Conservation (phyloP, 2,888 invertebrate genomes). For the Tridacna crocea region DNA sequence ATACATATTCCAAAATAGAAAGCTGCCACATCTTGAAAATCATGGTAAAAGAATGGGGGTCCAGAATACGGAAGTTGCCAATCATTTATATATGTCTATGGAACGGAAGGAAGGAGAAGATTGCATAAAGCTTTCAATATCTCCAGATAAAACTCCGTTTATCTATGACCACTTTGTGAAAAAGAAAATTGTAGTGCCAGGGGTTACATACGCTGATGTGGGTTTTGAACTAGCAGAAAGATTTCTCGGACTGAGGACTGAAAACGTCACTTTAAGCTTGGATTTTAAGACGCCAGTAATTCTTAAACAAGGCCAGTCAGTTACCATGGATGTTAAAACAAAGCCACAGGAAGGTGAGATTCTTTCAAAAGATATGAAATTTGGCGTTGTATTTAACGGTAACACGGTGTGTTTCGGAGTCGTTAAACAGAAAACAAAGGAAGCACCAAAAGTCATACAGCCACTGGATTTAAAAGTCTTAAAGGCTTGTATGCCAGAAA, state of each 20-base stretch:
- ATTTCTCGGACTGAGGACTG: background rate
- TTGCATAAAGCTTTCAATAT: conserved; percentile 13
- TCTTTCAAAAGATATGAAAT: background rate
- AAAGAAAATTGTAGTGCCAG: conserved; percentile 56
- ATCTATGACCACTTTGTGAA: conserved; percentile 62
- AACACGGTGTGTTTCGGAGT: background rate
- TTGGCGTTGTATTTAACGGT: background rate
- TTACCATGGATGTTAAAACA: background rate
- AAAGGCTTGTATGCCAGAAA: background rate
- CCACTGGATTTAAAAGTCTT: background rate
- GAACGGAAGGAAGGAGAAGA: background rate
- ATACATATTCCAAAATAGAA: too few species aligned
- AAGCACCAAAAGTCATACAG: too few species aligned
- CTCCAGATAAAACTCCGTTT: conserved; percentile 48
- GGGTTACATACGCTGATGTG: conserved; percentile 59
- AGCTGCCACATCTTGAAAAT: too few species aligned
- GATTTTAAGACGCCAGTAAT: conserved; percentile 6
- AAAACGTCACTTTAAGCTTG: background rate
- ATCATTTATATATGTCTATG: too few species aligned
- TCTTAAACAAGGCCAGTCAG: background rate
- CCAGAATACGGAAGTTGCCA: too few species aligned
- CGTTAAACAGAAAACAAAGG: background rate
- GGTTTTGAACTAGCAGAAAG: conserved; percentile 48
- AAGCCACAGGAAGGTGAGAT: background rate
- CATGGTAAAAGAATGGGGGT: too few species aligned